These are phyloP conservation scores for Zeus faber DNA, from an alignment of 2,113 vertebrate genomes.

Conservation along the genomic window DNA sequence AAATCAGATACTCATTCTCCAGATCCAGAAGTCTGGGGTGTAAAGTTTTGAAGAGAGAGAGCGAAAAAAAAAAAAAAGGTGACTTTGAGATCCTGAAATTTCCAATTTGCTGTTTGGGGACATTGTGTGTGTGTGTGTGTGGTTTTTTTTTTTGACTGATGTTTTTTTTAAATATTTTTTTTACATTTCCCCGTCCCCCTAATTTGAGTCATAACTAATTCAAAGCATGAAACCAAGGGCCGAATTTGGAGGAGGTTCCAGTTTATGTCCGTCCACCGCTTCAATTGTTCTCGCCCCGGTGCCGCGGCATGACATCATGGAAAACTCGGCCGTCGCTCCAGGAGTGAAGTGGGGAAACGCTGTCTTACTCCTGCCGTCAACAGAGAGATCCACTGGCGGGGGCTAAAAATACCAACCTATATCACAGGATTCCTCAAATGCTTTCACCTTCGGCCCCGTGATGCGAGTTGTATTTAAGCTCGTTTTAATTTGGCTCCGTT, in stretches of 20 bases:
- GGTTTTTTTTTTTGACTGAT: too few species aligned
- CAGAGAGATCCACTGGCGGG: constrained; percentile 60
- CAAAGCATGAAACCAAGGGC: constrained; percentile 50
- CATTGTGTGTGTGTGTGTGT: too few species aligned
- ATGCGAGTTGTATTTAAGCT: constrained; percentile 84
- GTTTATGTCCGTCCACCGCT: constrained; percentile 57
- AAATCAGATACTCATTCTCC: too few species aligned
- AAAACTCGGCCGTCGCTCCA: constrained; percentile 61
- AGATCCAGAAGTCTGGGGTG: too few species aligned
- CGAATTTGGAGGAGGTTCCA: constrained; percentile 59
- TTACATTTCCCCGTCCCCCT: too few species aligned
- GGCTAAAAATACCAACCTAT: constrained; percentile 93
- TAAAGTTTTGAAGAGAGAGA: too few species aligned
- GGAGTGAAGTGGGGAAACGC: constrained; percentile 55
- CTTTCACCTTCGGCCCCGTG: constrained; percentile 82
- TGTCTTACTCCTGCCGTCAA: constrained; percentile 56
- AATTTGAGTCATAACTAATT: too few species aligned
- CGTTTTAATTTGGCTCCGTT: constrained; percentile 66
- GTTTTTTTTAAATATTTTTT: too few species aligned
- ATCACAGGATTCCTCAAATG: constrained; percentile 88
- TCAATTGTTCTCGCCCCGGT: constrained; percentile 56
- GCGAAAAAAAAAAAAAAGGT: constrained; percentile 23
- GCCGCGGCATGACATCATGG: constrained; percentile 77
- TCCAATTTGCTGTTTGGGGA: too few species aligned
- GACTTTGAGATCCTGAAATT: too few species aligned